A percentile compares a stretch with the other conserved stretches of the same genome.
Conservation (phyloP, 2,888 invertebrate genomes). For the Synergus japonicus region DNA sequence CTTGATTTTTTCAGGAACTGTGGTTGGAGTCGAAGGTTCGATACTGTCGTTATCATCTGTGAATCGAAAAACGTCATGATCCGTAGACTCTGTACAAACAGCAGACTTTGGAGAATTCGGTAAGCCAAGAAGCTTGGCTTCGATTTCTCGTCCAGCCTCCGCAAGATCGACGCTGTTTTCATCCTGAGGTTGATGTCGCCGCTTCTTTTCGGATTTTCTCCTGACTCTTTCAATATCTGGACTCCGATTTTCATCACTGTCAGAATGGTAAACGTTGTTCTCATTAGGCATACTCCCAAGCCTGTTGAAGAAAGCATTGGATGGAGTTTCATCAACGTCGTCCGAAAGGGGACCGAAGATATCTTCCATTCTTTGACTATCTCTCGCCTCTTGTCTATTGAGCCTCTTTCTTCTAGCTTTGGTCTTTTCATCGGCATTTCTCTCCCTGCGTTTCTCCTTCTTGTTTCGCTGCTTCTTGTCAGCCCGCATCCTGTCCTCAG, state of each 20-base stretch:
- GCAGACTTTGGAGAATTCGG: slow-evolving; percentile 79
- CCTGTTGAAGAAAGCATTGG: slow-evolving; percentile 70
- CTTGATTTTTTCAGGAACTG: slow-evolving; percentile 79
- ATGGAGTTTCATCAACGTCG: slow-evolving; percentile 79
- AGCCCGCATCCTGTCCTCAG: slow-evolving; percentile 73
- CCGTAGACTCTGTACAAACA: slow-evolving; percentile 79
- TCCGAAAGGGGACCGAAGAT: slow-evolving; percentile 93
- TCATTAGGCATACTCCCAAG: slow-evolving; percentile 63
- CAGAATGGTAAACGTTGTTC: slow-evolving; percentile 78
- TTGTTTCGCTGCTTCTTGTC: slow-evolving; percentile 77
- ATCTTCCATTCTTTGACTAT: slow-evolving; percentile 85
- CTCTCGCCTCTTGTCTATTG: slow-evolving; percentile 82
- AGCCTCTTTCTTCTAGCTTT: slow-evolving; percentile 73
- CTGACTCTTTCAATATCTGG: slow-evolving; percentile 73
- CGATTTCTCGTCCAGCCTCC: slow-evolving; percentile 89
- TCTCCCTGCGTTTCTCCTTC: slow-evolving; percentile 74
- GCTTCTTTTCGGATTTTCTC: slow-evolving; percentile 73
- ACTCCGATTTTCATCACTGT: slow-evolving; percentile 77
- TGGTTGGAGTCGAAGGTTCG: slow-evolving; percentile 76
- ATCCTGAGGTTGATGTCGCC: slow-evolving; percentile 79
- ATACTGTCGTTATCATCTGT: slow-evolving; percentile 81
- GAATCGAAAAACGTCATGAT: slow-evolving; percentile 81
- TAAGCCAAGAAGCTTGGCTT: slow-evolving; percentile 88
- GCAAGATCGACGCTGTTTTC: slow-evolving; percentile 90
- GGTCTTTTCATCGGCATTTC: slow-evolving; percentile 74